Conservation (phyloP, 2,113 vertebrate genomes). For the Labrus mixtus region DNA sequence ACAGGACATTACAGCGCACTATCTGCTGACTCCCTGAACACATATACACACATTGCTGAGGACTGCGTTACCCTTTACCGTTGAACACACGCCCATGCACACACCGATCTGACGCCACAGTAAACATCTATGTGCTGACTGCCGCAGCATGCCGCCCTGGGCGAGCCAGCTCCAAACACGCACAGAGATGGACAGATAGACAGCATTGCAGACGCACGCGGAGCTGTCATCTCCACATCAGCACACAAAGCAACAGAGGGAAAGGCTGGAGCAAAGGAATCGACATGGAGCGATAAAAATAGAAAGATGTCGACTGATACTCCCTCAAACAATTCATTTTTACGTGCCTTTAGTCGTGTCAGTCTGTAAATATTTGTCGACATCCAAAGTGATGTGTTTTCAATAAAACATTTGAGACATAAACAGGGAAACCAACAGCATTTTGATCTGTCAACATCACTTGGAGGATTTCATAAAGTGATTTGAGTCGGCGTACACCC, state of each 20-base stretch:
- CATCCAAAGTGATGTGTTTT: conserved; percentile 42
- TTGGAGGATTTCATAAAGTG: conserved; percentile 51
- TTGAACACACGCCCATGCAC: conserved; percentile 2
- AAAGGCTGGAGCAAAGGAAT: conserved; percentile 2
- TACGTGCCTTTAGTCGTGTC: conserved; percentile 23
- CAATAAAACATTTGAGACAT: conserved; percentile 45
- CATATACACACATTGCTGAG: conserved; percentile 35
- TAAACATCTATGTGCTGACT: conserved; percentile 69
- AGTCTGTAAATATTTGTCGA: conserved; percentile 68
- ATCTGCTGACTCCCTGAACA: conserved; percentile 54
- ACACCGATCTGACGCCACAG: conserved; percentile 38
- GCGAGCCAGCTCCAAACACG: conserved; percentile 47
- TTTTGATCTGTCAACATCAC: conserved; percentile 71
- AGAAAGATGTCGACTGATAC: conserved; percentile 17
- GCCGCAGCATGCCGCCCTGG: conserved; percentile 38
- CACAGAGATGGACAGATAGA: conserved; percentile 48
- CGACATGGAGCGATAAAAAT: conserved; percentile 24
- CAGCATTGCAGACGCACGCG: background rate
- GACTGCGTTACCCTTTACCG: conserved; percentile 26
- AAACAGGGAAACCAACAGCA: conserved; percentile 42
- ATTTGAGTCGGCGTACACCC: conserved; percentile 51
- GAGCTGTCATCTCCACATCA: conserved; percentile 49
- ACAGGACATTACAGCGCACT: conserved; percentile 3
- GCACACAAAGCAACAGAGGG: conserved; percentile 5
- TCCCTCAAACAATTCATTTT: conserved; percentile 36